Conservation (phyloP, 2,113 vertebrate species). For the Paramormyrops kingsleyae region DNA sequence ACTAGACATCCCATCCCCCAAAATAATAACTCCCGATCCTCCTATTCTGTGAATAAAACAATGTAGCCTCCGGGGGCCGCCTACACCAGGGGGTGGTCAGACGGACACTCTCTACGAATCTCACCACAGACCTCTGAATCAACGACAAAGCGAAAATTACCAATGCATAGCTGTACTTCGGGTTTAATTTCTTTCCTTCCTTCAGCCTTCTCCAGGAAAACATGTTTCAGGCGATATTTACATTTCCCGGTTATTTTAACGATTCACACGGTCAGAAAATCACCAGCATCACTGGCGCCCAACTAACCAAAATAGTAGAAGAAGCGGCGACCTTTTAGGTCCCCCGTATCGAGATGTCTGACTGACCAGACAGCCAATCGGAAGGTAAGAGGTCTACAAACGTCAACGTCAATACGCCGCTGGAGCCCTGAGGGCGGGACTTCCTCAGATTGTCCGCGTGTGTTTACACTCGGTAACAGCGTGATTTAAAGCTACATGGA, state of each 20-base stretch:
- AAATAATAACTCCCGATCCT: neutral
- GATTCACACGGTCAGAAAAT: neutral
- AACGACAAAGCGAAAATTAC: constrained; percentile 3
- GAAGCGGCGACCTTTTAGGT: neutral
- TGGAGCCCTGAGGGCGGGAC: neutral
- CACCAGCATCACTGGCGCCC: neutral
- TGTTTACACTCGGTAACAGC: neutral
- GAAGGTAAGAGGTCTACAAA: neutral
- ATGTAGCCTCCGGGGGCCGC: neutral
- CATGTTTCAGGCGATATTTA: constrained; percentile 3
- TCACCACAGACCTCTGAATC: neutral
- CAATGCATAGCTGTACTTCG: neutral
- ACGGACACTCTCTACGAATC: neutral
- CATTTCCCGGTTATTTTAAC: neutral
- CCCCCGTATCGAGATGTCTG: neutral
- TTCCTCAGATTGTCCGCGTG: neutral
- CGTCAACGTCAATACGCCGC: neutral
- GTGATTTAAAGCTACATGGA: neutral
- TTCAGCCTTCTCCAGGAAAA: constrained; percentile 3
- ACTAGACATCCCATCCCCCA: neutral
- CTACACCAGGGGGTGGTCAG: neutral
- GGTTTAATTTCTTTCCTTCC: neutral
- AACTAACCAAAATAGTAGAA: neutral
- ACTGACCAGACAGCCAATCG: constrained; percentile 2
- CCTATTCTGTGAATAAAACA: neutral